These are phyloP conservation scores for Xerus rutilus DNA, from an alignment of 2,797 vertebrate species.

Conservation along the genomic window DNA sequence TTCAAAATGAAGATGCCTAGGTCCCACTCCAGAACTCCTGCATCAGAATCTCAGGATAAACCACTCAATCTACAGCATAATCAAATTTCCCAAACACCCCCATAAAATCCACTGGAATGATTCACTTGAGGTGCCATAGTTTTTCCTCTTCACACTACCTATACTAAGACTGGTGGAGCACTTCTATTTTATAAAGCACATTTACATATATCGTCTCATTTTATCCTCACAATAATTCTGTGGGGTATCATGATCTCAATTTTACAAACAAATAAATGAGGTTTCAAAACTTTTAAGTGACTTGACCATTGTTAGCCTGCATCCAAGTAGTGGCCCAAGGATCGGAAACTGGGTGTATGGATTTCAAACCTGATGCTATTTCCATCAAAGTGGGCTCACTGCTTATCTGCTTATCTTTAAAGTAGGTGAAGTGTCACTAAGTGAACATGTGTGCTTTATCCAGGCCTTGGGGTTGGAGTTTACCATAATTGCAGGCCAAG, in stretches of 20 bases:
- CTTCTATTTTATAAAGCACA: not conserved
- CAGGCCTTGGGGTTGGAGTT: not conserved
- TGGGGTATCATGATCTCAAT: not conserved
- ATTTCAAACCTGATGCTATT: not conserved
- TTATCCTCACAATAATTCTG: not conserved
- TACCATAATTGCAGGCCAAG: slow-evolving; percentile 42
- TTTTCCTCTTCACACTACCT: not conserved
- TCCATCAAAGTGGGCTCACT: not conserved
- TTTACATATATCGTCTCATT: not conserved
- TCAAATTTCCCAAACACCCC: not conserved
- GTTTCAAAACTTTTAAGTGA: not conserved
- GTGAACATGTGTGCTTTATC: not conserved
- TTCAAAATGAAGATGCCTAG: not conserved
- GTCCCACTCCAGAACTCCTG: not conserved
- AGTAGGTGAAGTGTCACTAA: not conserved
- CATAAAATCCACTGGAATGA: not conserved
- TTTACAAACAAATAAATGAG: slow-evolving; percentile 22
- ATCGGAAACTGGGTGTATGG: not conserved
- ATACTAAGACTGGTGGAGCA: not conserved
- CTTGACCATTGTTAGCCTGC: not conserved
- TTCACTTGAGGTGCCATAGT: not conserved
- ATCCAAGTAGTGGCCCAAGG: not conserved
- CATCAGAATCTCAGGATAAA: not conserved
- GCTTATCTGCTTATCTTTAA: not conserved
- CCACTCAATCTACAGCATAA: not conserved